Evolutionary conservation across 2,797 vertebrate species (phyloP).

Genomic region (Tachyglossus aculeatus): DNA sequence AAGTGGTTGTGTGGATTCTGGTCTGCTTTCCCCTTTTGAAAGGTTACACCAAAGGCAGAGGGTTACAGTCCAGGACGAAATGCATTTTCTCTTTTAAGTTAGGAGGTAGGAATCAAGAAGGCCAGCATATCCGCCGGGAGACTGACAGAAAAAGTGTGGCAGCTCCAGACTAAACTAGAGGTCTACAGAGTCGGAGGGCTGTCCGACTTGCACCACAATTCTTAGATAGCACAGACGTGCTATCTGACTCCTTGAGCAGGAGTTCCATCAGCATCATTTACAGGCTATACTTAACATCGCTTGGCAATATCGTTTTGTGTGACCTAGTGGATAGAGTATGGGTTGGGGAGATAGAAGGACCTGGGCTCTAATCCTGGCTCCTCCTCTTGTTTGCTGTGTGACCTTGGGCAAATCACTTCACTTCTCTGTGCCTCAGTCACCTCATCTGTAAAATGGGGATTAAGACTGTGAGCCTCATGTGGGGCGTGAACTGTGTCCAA

Average conservation of each 20-base stretch:
- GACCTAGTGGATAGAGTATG: not conserved
- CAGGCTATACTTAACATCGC: too few relatives aligned
- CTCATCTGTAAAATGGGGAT: not conserved
- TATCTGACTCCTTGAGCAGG: too few relatives aligned
- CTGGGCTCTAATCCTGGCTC: not conserved
- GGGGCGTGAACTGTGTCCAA: too few relatives aligned
- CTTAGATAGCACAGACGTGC: too few relatives aligned
- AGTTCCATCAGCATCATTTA: too few relatives aligned
- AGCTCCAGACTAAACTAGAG: too few relatives aligned
- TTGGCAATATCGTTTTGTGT: not conserved
- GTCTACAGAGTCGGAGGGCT: too few relatives aligned
- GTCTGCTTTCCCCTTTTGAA: conserved; percentile 37
- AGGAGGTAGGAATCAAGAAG: too few relatives aligned
- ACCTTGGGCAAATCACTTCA: not conserved
- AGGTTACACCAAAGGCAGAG: conserved; percentile 8
- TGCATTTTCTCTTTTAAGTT: conserved; percentile 56
- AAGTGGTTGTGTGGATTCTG: conserved; percentile 57
- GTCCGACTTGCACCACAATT: not conserved
- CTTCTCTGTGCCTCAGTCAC: not conserved
- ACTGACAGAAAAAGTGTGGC: too few relatives aligned
- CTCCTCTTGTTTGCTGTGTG: not conserved
- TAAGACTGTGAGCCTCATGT: too few relatives aligned
- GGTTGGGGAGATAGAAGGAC: not conserved
- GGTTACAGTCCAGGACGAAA: conserved; percentile 12
- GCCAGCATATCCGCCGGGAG: too few relatives aligned